These are phyloP conservation scores for Biston betularia DNA, from an alignment of 2,888 invertebrate genomes.

Conservation along the genomic window DNA sequence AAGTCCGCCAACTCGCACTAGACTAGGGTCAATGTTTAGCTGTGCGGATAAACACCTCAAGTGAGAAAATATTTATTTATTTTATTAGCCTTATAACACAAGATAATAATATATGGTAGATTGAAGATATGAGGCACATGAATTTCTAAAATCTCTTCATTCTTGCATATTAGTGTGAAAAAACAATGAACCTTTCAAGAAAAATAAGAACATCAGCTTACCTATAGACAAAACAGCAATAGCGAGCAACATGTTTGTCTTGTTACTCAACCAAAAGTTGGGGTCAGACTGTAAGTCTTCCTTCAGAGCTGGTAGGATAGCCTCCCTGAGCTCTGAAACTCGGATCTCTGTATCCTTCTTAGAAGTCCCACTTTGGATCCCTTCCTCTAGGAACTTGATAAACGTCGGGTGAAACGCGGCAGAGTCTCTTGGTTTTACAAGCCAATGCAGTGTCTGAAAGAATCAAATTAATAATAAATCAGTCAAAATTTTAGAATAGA, in stretches of 20 bases:
- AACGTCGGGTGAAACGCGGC: conserved; percentile 94
- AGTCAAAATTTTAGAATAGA: no score
- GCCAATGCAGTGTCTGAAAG: conserved; percentile 90
- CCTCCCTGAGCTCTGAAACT: conserved; percentile 89
- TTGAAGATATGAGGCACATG: no score
- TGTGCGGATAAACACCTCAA: no score
- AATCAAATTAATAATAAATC: not conserved
- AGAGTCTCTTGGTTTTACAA: conserved; percentile 93
- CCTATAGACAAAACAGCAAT: conserved; percentile 89
- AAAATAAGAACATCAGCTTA: conserved; percentile 47
- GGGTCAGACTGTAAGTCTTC: conserved; percentile 86
- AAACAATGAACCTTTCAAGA: no score
- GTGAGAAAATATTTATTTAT: no score
- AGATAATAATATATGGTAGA: no score
- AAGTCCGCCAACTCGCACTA: no score
- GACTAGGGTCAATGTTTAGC: no score
- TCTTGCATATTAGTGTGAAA: no score
- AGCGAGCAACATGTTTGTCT: conserved; percentile 89
- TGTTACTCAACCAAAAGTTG: conserved; percentile 89
- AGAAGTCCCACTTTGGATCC: conserved; percentile 89
- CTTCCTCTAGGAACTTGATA: conserved; percentile 90
- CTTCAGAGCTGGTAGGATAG: conserved; percentile 87
- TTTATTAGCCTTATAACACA: no score
- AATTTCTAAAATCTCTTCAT: no score
- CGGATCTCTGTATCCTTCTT: conserved; percentile 90